phyloP scores from a whole-genome alignment of 2,113 vertebrate genomes.

The Antennarius striatus region DNA sequence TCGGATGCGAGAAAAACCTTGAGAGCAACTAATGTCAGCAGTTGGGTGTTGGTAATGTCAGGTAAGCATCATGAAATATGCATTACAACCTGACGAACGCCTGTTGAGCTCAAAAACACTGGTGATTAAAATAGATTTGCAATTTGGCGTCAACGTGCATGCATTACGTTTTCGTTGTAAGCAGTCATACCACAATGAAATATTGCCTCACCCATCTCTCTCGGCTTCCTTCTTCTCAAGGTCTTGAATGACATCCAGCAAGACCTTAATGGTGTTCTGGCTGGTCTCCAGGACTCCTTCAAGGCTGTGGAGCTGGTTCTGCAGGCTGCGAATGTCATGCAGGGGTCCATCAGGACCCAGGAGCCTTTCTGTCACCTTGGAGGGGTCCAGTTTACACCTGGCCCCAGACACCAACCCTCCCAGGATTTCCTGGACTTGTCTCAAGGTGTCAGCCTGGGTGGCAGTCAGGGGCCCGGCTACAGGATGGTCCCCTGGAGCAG shows the following conservation, averaged over 20 bases:
- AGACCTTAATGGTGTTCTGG: constrained; percentile 89
- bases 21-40: neutral
- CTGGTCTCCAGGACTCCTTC: constrained; percentile 89
- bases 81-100: neutral
- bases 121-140: constrained; percentile 8
- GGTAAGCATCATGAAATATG: neutral
- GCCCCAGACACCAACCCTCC: constrained; percentile 83
- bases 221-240: constrained; percentile 89
- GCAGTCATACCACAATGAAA: constrained; percentile 33
- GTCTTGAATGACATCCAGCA: constrained; percentile 91
- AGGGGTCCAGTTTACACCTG: constrained; percentile 75
- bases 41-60: neutral
- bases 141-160: neutral
- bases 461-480: constrained; percentile 57
- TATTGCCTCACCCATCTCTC: constrained; percentile 83
- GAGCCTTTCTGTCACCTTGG: constrained; percentile 70
- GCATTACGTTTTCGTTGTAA: constrained; percentile 22
- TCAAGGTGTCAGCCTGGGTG: constrained; percentile 74
- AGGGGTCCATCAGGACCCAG: constrained; percentile 71
- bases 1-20: neutral
- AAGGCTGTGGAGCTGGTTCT: constrained; percentile 85
- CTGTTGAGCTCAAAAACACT: constrained; percentile 1
- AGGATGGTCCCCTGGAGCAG: constrained; percentile 53
- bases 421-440: constrained; percentile 82
- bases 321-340: constrained; percentile 80